Evolutionary conservation across 2,888 invertebrate species (phyloP).

Genomic region (Orchestes rusci): DNA sequence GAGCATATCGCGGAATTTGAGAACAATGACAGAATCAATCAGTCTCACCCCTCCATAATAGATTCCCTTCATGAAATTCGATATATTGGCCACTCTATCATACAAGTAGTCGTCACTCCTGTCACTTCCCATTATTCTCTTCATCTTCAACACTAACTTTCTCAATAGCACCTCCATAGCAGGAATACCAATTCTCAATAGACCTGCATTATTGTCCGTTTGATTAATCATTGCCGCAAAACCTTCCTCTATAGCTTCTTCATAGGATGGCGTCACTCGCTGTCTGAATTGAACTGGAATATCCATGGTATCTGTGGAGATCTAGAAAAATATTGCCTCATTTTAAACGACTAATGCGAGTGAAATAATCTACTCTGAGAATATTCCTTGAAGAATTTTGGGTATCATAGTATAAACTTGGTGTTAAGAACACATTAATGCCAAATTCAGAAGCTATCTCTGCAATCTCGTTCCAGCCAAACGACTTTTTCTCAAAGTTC

Average conservation of each 20-base stretch:
- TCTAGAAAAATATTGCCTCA: conserved; percentile 10
- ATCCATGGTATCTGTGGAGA: conserved; percentile 25
- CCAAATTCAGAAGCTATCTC: conserved; percentile 39
- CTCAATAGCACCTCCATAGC: conserved; percentile 33
- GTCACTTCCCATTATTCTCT: conserved; percentile 26
- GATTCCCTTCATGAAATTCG: conserved; percentile 33
- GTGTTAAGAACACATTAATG: conserved; percentile 39
- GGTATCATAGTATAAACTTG: conserved; percentile 28
- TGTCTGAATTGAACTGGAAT: conserved; percentile 29
- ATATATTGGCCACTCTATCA: conserved; percentile 31
- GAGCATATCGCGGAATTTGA: no score
- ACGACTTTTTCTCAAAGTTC: conserved; percentile 1
- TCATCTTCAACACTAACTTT: conserved; percentile 30
- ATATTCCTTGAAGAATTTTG: conserved; percentile 32
- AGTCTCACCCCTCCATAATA: no score
- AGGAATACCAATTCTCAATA: conserved; percentile 3
- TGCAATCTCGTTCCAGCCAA: conserved; percentile 37
- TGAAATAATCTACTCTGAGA: conserved; percentile 15
- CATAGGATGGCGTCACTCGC: conserved; percentile 22
- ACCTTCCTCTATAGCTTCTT: conserved; percentile 29
- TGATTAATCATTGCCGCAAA: conserved; percentile 21
- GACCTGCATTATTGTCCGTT: background rate
- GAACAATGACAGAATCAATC: no score
- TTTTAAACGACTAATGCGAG: background rate
- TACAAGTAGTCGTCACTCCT: conserved; percentile 29